A percentile compares a stretch with the other conserved stretches of the same genome.
These are phyloP conservation scores for Scopus umbretta DNA, from an alignment of 2,113 vertebrate species.

Conservation along the genomic window DNA sequence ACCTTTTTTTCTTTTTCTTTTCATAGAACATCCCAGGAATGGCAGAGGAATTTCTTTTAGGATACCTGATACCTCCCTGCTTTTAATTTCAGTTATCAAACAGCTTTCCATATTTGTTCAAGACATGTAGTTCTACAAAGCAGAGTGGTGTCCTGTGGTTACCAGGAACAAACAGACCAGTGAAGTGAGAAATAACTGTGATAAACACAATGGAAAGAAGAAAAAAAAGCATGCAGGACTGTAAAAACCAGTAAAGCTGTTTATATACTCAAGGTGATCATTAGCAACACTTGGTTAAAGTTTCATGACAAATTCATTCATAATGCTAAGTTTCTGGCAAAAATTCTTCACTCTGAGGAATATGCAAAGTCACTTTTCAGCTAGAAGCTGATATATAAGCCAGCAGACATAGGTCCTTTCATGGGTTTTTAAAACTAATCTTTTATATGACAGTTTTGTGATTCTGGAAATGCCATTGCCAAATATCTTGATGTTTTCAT, in stretches of 20 bases:
- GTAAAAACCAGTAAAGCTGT: not conserved
- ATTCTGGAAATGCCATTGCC: constrained; percentile 8
- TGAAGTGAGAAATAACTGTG: not conserved
- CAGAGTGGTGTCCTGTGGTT: not conserved
- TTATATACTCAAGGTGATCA: not conserved
- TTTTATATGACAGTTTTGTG: not conserved
- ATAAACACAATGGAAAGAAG: not conserved
- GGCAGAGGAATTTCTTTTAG: not conserved
- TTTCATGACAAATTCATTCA: not conserved
- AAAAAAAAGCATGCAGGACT: not conserved
- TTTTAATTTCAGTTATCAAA: not conserved
- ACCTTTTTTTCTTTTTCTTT: not conserved
- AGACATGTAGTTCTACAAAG: not conserved
- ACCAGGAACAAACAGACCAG: not conserved
- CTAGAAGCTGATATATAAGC: not conserved
- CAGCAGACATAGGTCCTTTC: not conserved
- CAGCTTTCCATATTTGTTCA: not conserved
- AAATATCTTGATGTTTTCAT: not conserved
- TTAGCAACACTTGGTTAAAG: not conserved
- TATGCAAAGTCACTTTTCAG: not conserved
- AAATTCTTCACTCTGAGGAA: not conserved
- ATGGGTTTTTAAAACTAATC: not conserved
- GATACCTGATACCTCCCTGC: not conserved
- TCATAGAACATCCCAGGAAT: not conserved
- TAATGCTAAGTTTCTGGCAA: constrained; percentile 9